phyloP scores from a whole-genome alignment of 2,797 vertebrate genomes.

The Myiotriccus ornatus region DNA sequence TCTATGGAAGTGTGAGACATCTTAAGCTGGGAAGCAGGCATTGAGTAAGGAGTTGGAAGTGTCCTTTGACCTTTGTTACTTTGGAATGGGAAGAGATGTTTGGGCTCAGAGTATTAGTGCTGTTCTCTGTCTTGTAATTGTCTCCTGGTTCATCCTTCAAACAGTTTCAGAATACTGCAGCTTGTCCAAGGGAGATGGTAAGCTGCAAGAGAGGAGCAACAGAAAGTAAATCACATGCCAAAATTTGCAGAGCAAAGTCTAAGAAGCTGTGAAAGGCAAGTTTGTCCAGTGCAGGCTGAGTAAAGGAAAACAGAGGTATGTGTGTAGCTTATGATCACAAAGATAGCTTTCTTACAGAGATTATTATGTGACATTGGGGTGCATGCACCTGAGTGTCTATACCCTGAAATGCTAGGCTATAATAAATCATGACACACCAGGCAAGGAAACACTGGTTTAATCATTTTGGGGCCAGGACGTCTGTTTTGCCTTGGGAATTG shows the following conservation, averaged over 20 bases:
- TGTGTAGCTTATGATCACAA: neutral
- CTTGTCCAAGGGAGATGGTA: neutral
- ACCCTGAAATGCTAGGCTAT: neutral
- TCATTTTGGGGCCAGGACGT: neutral
- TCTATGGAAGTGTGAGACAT: neutral
- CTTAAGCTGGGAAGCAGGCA: neutral
- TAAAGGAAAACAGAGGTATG: neutral
- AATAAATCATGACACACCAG: neutral
- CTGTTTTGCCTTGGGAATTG: neutral
- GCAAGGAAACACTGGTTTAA: neutral
- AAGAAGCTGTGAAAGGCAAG: neutral
- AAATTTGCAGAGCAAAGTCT: neutral
- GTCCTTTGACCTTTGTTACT: neutral
- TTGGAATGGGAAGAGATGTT: neutral
- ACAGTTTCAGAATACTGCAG: neutral
- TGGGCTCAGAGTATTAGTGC: neutral
- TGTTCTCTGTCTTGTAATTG: neutral
- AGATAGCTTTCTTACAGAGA: neutral
- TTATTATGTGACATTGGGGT: neutral
- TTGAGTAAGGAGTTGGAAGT: neutral
- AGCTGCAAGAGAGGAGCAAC: neutral
- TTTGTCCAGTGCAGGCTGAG: neutral
- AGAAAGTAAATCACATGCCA: neutral
- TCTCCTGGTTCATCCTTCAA: neutral
- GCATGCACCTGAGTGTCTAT: neutral